Evolutionary conservation across 2,888 invertebrate species (phyloP), one percentile per base, ranked within the genome.

Genomic region (Pharmacophagus antenor): DNA sequence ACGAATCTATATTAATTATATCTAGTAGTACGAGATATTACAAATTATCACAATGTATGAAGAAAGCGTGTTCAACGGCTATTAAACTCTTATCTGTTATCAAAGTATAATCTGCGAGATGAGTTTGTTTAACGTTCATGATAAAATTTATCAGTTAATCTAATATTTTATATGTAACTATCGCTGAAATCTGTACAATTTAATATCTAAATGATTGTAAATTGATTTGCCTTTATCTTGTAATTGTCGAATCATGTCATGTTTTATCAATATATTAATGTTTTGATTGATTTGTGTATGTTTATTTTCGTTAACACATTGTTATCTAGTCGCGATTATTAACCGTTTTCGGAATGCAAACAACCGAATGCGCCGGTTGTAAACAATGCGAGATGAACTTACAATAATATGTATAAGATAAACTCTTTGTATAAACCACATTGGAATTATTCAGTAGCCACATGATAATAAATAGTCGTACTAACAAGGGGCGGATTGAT

Each of bases 21-120:
- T n/a, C 15, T 31, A 31, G 31, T 6, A 37, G 25, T 31, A 15
- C 47, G n/a, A 47, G 8, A 18, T 18, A 6, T n/a, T 37, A 37
- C 8, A 44, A 44, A 44, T 44, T 44, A 44, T 18, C 41, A 50
- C 8, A 21, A 62, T 61, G 2, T 61, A 25, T 56, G 54, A 58
- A 59, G 21, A 63, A 58, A 53, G 53, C 56, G 68, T 72, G 70
- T 73, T 67, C 56, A 72, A 66, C 80, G 82, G 82, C 81, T 83
- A 82, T 82, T 88, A 85, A 85, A 87, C 85, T 75, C 76, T 80
- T 85, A 84, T 83, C 80, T 77, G 66, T 82, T 88, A 88, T 88
- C 87, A 69, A 57, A 56, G 66, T 67, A 69, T 81, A 82, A 87
- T 84, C 85, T 74, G 69, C 70, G 73, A 71, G 68, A 78, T 64